phyloP scores from a whole-genome alignment of 92 coral and sea anemone species.

The Epizoanthus stellaris region DNA sequence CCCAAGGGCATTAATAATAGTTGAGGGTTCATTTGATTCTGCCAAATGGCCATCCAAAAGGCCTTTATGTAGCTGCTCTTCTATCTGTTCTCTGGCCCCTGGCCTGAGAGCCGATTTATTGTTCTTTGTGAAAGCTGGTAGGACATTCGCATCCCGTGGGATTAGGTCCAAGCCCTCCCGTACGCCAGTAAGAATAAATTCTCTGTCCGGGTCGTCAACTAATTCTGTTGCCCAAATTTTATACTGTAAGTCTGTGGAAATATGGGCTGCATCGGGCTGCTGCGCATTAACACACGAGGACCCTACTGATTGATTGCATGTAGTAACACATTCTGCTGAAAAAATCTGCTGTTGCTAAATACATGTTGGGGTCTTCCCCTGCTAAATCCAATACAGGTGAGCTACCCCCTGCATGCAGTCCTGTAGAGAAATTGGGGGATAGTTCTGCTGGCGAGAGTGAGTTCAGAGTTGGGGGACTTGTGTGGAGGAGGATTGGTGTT shows the following conservation, averaged over 20 bases:
- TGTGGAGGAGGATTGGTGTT: constrained; percentile 21
- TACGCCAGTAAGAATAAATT: constrained; percentile 23
- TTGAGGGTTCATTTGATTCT: not conserved
- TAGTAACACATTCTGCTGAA: constrained; percentile 44
- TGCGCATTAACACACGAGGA: constrained; percentile 14
- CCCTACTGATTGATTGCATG: constrained; percentile 25
- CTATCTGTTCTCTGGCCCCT: constrained; percentile 8
- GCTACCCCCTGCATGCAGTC: constrained; percentile 27
- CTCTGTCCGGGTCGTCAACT: constrained; percentile 12
- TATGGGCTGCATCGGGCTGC: constrained; percentile 43
- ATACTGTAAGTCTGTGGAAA: constrained; percentile 34
- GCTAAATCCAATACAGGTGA: constrained; percentile 17
- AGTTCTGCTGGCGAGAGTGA: constrained; percentile 50
- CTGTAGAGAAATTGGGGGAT: constrained; percentile 12
- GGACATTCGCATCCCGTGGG: not conserved
- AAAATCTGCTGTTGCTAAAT: constrained; percentile 32
- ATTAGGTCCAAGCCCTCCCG: not conserved
- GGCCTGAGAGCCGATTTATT: constrained; percentile 29
- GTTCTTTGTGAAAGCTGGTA: constrained; percentile 23
- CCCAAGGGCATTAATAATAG: constrained; percentile 28
- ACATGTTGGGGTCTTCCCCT: constrained; percentile 8
- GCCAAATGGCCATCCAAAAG: not conserved
- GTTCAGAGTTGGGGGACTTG: constrained; percentile 39
- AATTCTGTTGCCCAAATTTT: constrained; percentile 18
- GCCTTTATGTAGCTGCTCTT: not conserved